Evolutionary conservation across 2,888 invertebrate genomes (phyloP), one percentile per base, ranked within the genome.

Genomic region (Resseliella maxima): DNA sequence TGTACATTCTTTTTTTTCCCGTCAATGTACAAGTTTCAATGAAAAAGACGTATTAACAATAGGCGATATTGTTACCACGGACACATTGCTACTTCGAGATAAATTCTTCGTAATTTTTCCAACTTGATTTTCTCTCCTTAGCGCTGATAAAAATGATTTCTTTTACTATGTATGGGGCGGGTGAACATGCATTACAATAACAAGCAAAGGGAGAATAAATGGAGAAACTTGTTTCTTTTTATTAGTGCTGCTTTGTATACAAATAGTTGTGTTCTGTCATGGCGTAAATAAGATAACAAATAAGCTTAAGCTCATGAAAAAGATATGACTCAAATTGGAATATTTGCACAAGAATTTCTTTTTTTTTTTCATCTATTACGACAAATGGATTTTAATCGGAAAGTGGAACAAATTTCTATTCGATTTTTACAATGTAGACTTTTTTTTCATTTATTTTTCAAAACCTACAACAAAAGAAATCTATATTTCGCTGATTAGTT

Each of bases 221-320:
- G 72, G 72, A 72, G n/a, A 72, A 72, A 72, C 72, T 72, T 72
- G 72, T 72, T 72, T 72, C 72, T 72, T 72, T n/a, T 59, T 59
- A 59, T 59, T 59, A 59, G 24, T 24, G 24, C 59, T 72, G 27
- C 72, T 31, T 72, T 72, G 27, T 72, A 31, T 72, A 72, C 31
- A 72, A 72, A 72, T 72, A 72, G 31, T 72, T 31, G 72, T 72
- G 31, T 31, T 72, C 72, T 72, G 72, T 72, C 72, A 72, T 72
- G 72, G 31, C 72, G 31, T 15, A 72, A 72, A 72, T 72, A 31
- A 31, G 72, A 72, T 72, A 72, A 72, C 72, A 72, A 72, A 72
- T 72, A 72, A 72, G 72, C 72, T 72, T 72, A 31, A 72, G 72
- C 72, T 59, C 50, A 59, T 59, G 27, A 59, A 59, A 59, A 59